A percentile compares a stretch with the other conserved stretches of the same genome.
Conservation (phyloP, 1,140 invertebrate genomes). For the Lerema accius region DNA sequence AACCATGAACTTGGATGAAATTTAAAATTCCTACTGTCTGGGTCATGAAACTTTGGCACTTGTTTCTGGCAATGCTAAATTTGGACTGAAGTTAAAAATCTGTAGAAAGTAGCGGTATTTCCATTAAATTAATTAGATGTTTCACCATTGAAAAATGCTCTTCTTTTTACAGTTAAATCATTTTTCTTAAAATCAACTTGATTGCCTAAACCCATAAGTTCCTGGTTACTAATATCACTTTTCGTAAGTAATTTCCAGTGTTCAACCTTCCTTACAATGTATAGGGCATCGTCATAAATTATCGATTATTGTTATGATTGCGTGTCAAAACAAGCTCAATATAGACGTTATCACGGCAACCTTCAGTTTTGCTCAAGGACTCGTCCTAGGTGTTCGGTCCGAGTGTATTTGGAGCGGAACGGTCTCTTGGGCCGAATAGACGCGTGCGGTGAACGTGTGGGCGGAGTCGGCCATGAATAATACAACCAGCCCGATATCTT, state of each 20-base stretch:
- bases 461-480: conserved; percentile 15
- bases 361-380: conserved; percentile 5
- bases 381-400: neutral
- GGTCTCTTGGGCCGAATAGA: conserved; percentile 18
- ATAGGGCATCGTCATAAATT: too few relatives aligned
- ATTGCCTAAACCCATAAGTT: neutral
- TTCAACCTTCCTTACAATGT: too few relatives aligned
- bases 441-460: conserved; percentile 2
- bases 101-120: too few relatives aligned
- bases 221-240: neutral
- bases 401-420: conserved; percentile 18
- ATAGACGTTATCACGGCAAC: conserved; percentile 3
- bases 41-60: conserved; percentile 9
- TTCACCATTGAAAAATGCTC: too few relatives aligned
- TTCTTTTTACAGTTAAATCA: neutral
- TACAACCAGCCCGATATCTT: conserved; percentile 6
- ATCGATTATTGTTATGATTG: neutral
- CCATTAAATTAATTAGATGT: too few relatives aligned
- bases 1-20: conserved; percentile 15
- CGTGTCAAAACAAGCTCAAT: conserved; percentile 22
- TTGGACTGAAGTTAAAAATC: too few relatives aligned
- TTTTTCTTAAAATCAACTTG: too few relatives aligned
- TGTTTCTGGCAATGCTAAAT: too few relatives aligned
- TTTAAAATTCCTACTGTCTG: conserved; percentile 17
- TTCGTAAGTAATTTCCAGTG: too few relatives aligned